A percentile compares a stretch with the other conserved stretches of the same genome.
Conservation (phyloP, 2,888 invertebrate species). For the Stictocephala bisonia region DNA sequence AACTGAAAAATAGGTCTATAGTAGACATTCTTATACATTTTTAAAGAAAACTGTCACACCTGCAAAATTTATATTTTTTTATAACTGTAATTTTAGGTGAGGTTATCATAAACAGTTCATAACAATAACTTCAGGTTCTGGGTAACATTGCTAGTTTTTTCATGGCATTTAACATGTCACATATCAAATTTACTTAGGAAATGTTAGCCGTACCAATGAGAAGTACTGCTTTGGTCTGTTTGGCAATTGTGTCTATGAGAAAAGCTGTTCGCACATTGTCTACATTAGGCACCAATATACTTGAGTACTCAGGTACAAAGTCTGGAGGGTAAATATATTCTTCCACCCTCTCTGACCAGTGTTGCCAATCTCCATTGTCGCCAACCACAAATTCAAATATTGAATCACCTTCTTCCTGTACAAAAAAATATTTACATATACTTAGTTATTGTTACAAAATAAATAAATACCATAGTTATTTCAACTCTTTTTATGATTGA, state of each 20-base stretch:
- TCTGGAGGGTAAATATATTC: conserved; percentile 79
- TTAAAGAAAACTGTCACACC: too few relatives aligned
- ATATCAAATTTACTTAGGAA: too few relatives aligned
- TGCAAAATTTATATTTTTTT: too few relatives aligned
- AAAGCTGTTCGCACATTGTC: conserved; percentile 90
- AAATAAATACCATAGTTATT: too few relatives aligned
- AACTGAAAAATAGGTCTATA: too few relatives aligned
- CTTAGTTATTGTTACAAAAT: background rate
- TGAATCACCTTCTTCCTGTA: conserved; percentile 73
- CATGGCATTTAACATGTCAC: too few relatives aligned
- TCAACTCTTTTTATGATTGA: too few relatives aligned
- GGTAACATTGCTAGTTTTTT: too few relatives aligned
- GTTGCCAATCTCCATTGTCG: conserved; percentile 80
- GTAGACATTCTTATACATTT: too few relatives aligned
- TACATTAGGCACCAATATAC: conserved; percentile 88
- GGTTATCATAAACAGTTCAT: too few relatives aligned
- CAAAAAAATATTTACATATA: background rate
- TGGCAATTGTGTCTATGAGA: conserved; percentile 82
- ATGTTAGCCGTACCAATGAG: conserved; percentile 79
- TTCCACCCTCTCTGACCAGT: conserved; percentile 82
- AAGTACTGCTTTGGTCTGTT: conserved; percentile 83
- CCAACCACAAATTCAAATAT: conserved; percentile 87
- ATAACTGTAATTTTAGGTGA: too few relatives aligned
- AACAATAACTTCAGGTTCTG: too few relatives aligned
- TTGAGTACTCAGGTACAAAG: conserved; percentile 79